These are phyloP conservation scores for Philaenus spumarius DNA, from an alignment of 1,140 invertebrate species.

Conservation along the genomic window DNA sequence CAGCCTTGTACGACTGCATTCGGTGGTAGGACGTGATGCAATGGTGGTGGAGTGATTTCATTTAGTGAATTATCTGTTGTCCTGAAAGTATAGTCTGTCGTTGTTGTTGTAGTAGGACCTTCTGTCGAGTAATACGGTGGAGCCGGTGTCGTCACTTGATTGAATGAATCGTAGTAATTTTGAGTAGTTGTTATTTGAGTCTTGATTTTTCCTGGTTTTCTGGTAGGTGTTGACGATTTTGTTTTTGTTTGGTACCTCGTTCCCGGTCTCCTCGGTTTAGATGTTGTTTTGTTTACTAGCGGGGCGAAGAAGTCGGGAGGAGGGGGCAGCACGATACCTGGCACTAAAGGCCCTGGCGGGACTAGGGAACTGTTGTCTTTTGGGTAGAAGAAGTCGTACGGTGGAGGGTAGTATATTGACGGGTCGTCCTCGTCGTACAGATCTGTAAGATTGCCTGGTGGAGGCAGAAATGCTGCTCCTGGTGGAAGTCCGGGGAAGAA, in stretches of 20 bases:
- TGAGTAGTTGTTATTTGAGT: conserved; percentile 17
- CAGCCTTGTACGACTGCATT: conserved; percentile 24
- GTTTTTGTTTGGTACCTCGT: conserved; percentile 34
- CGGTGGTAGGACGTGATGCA: conserved; percentile 11
- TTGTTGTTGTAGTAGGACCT: conserved; percentile 23
- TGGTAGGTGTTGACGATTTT: conserved; percentile 36
- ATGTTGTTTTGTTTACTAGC: conserved; percentile 41
- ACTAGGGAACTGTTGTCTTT: conserved; percentile 68
- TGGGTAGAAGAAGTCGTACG: conserved; percentile 78
- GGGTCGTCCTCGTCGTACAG: conserved; percentile 81
- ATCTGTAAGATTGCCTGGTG: conserved; percentile 61
- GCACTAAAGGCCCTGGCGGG: conserved; percentile 75
- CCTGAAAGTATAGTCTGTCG: conserved; percentile 2
- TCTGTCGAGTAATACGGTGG: conserved; percentile 15
- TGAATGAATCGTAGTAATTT: conserved; percentile 23
- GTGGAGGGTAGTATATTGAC: conserved; percentile 81
- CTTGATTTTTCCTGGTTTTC: conserved; percentile 24
- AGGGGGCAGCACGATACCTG: conserved; percentile 78
- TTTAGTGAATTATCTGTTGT: conserved; percentile 21
- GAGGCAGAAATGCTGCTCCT: conserved; percentile 59
- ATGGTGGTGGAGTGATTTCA: conserved; percentile 18
- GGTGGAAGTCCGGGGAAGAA: conserved; percentile 48
- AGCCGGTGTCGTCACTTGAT: conserved; percentile 3
- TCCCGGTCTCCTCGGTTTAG: conserved; percentile 6
- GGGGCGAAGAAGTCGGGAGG: conserved; percentile 77